These are phyloP conservation scores for Cyrtonyx montezumae DNA, from an alignment of 2,113 vertebrate species.

Conservation along the genomic window DNA sequence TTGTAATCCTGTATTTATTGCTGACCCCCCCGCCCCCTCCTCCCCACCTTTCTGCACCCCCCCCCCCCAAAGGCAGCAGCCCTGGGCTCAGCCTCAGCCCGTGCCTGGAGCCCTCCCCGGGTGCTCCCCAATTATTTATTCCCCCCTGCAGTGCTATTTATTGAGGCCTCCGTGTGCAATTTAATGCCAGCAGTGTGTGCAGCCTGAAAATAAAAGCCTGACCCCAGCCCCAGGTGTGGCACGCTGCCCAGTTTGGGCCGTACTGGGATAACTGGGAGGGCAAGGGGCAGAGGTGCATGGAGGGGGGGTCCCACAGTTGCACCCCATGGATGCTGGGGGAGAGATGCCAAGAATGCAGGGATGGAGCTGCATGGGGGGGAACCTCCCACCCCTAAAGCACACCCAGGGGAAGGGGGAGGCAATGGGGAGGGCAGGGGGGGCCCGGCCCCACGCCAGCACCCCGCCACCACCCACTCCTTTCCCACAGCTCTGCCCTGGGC, in stretches of 20 bases:
- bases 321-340: too few species aligned
- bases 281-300: too few species aligned
- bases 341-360: too few species aligned
- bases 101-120: accelerated
- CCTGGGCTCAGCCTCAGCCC: neutral
- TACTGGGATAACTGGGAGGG: too few species aligned
- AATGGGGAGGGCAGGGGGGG: neutral
- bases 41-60: neutral
- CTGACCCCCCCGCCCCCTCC: too few species aligned
- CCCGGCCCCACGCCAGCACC: neutral
- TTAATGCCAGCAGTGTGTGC: neutral
- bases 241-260: too few species aligned
- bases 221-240: neutral
- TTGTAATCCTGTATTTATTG: conserved; percentile 31
- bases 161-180: neutral
- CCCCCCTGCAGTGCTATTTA: conserved; percentile 12
- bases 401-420: neutral
- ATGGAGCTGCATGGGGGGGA: neutral
- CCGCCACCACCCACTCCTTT: neutral
- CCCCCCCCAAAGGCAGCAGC: neutral
- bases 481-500: neutral
- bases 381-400: neutral
- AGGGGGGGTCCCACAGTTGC: too few species aligned
- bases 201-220: conserved; percentile 20
- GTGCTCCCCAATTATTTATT: conserved; percentile 41